A percentile compares a stretch with the other conserved stretches of the same genome.
phyloP scores from a whole-genome alignment of 2,888 invertebrate genomes.

The Leptinotarsa rubiginosa region DNA sequence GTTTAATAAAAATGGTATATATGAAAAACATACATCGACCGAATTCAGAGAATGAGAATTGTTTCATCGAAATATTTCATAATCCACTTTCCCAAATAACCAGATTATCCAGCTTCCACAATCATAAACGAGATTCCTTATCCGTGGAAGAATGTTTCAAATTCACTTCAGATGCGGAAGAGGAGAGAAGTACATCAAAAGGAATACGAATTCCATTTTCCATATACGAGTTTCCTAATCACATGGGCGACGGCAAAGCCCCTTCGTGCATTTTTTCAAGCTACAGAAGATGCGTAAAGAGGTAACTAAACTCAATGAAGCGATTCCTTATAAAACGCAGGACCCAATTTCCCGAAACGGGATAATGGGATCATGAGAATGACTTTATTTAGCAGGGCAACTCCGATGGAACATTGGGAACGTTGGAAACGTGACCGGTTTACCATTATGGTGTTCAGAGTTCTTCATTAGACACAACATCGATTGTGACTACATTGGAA shows the following conservation, averaged over 20 bases:
- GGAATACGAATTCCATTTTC: constrained; percentile 14
- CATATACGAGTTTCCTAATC: constrained; percentile 12
- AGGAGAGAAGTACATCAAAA: constrained; percentile 1
- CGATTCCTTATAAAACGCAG: constrained; percentile 42
- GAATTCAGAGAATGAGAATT: neutral
- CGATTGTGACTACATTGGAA: constrained; percentile 16
- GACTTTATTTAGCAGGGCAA: constrained; percentile 58
- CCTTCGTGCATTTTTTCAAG: constrained; percentile 9
- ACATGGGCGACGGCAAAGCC: neutral
- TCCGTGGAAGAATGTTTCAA: neutral
- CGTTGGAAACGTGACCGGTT: constrained; percentile 60
- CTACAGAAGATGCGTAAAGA: constrained; percentile 20
- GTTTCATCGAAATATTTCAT: constrained; percentile 1
- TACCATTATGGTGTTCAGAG: constrained; percentile 48
- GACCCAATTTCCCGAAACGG: constrained; percentile 59
- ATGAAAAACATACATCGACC: neutral
- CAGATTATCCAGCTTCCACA: neutral
- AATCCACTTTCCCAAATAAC: neutral
- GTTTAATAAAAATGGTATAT: neutral
- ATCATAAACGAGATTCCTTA: neutral
- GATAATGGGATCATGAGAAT: constrained; percentile 60
- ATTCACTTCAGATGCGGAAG: neutral
- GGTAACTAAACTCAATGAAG: constrained; percentile 30
- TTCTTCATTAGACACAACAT: constrained; percentile 31
- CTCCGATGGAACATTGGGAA: constrained; percentile 55